A percentile compares a stretch with the other conserved stretches of the same genome.
Conservation (phyloP, 2,888 invertebrate species). For the Melieria crassipennis region DNA sequence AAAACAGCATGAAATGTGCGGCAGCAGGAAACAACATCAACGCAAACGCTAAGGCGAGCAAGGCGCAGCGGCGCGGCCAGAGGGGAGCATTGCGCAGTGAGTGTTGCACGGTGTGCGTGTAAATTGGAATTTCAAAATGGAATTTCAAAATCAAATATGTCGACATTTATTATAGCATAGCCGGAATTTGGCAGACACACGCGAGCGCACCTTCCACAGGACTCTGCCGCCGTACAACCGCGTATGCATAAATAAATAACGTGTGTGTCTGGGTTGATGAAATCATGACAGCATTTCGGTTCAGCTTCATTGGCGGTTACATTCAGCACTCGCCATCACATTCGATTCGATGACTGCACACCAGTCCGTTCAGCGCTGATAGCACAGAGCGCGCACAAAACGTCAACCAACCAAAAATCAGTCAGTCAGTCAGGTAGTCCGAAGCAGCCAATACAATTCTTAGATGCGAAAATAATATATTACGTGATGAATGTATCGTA, state of each 20-base stretch:
- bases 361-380: background rate
- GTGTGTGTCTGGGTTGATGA: background rate
- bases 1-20: too few relatives aligned
- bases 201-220: too few relatives aligned
- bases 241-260: background rate
- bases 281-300: too few relatives aligned
- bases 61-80: too few relatives aligned
- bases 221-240: background rate
- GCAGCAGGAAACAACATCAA: too few relatives aligned
- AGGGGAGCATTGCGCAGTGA: too few relatives aligned
- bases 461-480: conserved; percentile 24
- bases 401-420: background rate
- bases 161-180: conserved; percentile 27
- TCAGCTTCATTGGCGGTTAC: too few relatives aligned
- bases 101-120: background rate
- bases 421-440: conserved; percentile 7
- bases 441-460: conserved; percentile 2
- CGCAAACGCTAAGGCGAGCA: too few relatives aligned
- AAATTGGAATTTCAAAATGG: conserved; percentile 34
- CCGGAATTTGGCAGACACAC: background rate
- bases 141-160: conserved; percentile 34
- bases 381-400: background rate
- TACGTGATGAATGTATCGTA: conserved; percentile 33
- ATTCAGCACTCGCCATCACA: too few relatives aligned
- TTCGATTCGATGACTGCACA: too few relatives aligned